Percentiles rank a stretch among this genome's conserved stretches.
Conservation (phyloP, 2,113 vertebrate species). For the Colinus virginianus region DNA sequence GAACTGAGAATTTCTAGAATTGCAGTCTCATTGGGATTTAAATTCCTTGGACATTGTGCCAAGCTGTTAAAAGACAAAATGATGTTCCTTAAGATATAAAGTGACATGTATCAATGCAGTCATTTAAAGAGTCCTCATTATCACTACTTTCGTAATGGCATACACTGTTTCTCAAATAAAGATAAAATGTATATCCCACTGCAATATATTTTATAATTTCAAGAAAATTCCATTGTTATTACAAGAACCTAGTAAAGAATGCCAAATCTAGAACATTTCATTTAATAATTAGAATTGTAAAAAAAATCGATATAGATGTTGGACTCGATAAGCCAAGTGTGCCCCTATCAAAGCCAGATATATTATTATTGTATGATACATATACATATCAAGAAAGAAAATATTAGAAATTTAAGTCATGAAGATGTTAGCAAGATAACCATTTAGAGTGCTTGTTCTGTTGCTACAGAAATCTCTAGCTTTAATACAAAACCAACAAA, state of each 20-base stretch:
- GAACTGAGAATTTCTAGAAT: background rate
- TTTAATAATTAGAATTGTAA: background rate
- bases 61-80: background rate
- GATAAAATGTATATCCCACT: background rate
- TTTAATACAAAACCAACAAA: background rate
- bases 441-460: background rate
- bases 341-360: background rate
- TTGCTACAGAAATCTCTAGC: background rate
- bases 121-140: background rate
- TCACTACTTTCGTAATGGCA: background rate
- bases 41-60: background rate
- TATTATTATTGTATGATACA: background rate
- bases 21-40: background rate
- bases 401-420: background rate
- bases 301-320: background rate
- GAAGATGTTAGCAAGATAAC: background rate
- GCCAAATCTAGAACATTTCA: background rate
- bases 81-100: background rate
- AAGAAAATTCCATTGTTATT: background rate
- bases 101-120: background rate
- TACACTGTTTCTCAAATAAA: rapidly evolving
- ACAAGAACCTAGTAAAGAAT: background rate
- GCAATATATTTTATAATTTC: background rate
- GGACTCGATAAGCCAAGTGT: background rate
- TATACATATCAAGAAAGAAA: background rate